Base-by-base conservation (phyloP, 2,797 vertebrate genomes). In the Rallus crepitans region DNA sequence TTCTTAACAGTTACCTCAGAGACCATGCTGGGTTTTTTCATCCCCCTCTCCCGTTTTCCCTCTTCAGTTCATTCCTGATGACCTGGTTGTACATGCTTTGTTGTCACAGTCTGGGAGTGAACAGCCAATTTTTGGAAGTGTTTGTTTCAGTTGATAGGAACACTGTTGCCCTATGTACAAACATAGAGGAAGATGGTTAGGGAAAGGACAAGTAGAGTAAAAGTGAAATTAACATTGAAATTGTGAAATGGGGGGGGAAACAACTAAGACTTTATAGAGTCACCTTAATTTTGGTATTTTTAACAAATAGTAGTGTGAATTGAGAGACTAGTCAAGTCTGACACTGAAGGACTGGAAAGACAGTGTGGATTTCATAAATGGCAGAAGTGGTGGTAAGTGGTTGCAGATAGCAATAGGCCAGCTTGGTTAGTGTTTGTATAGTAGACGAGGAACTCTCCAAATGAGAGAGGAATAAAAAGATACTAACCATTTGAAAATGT, bases 21-120 rank as follows among this genome's bases (percentile, higher is more conserved):
- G 19, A 61, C 11, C 45, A 14, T 79, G 11, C 5, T 79, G 37
- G 37, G 37, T 15, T 39, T 50, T 12, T 15, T 15, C 10, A 1
- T 12, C 17, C 5, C 10, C 5, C 2, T 15, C 7, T 15, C 7
- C 6, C 2, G 7, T 17, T 50, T 9, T 35, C 15, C 30, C 6
- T 42, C 24, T 57, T 12, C n/a, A 7, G 2, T 83, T 92, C 12
- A 1, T 5, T 2, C 56, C 15, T 28, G 6, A 14, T 76, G 40
- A 27, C 23, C 8, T 56, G 33, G 6, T 65, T 27, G 14, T 31
- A 61, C 9, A 1, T 77, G 35, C 45, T 77, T 20, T 45, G 15
- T 68, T 82, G 30, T 47, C 30, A 24, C 18, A 7, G 20, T 33
- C 16, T 21, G 52, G 15, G 27, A 14, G 66, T 52, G 33, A 86